phyloP scores from a whole-genome alignment of 2,797 vertebrate species.

The Brachyalestes nurse region DNA sequence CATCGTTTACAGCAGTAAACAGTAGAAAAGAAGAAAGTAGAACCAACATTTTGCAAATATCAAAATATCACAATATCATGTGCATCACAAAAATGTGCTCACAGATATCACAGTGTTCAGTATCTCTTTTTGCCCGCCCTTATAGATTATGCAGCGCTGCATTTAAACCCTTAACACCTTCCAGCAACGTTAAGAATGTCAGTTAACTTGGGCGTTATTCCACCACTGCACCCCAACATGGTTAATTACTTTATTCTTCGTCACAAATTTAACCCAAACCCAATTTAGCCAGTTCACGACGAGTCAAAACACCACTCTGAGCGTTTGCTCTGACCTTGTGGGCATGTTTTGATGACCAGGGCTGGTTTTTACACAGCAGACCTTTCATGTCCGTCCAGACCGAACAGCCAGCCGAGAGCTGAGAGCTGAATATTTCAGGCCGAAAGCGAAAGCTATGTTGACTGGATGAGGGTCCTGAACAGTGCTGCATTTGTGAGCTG shows the following conservation, averaged over 20 bases:
- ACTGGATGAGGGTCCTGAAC: conserved; percentile 63
- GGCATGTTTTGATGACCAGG: conserved; percentile 16
- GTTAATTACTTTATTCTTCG: not conserved
- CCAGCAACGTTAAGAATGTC: too few species aligned
- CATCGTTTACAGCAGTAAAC: too few species aligned
- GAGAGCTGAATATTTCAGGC: conserved; percentile 66
- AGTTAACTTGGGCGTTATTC: not conserved
- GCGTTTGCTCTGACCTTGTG: conserved; percentile 6
- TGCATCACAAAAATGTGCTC: not conserved
- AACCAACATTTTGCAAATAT: too few species aligned
- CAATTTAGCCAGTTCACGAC: conserved; percentile 10
- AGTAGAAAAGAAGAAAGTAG: too few species aligned
- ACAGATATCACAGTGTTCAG: too few species aligned
- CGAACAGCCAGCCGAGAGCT: conserved; percentile 20
- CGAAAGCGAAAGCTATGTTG: conserved; percentile 62
- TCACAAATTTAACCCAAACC: conserved; percentile 5
- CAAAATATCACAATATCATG: too few species aligned
- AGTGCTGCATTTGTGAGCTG: conserved; percentile 65
- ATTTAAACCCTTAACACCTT: not conserved
- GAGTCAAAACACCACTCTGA: not conserved
- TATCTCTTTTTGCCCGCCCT: too few species aligned
- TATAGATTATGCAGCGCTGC: too few species aligned
- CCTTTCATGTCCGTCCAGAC: conserved; percentile 44
- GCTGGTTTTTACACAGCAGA: conserved; percentile 33
- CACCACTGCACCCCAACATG: not conserved